Base-by-base conservation (phyloP, 2,797 vertebrate genomes). In the Chrosomus eos region DNA sequence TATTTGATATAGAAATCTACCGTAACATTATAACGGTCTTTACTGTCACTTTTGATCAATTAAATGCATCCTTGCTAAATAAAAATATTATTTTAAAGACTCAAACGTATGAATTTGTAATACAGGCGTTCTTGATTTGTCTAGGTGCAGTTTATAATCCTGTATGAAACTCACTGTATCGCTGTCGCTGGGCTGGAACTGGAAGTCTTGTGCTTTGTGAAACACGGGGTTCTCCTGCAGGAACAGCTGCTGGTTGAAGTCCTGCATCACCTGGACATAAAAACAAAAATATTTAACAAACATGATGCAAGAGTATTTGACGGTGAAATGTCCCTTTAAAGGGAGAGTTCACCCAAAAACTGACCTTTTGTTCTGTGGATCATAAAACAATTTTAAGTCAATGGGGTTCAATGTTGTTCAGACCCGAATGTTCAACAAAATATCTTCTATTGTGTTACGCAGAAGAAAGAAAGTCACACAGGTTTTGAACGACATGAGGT, bases 241-340 rank as follows among this genome's bases (percentile, higher is more conserved):
- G 89, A 99, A 99, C 87, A 98, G 92, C 94, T 99, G 98, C 72
- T 99, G 97, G 90, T 97, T 98, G 94, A 97, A 98, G 90, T 99
- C 98, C 90, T 97, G 95, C 89, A 98, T 96, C 91, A 99, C 97
- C 98, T 99, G 92, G 33, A 90, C 88, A 88, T 11, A 87, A 18
- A 91, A 45, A 92, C 45, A 62, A 13, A 60, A 26, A 31, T 5
- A 16, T 16, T 58, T 8, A 8, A 55, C 51, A 23, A 55, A 76
- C 74, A 58, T 19, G 4, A 60, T 26, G 23, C 33, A 60, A 40
- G 53, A 23, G 19, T 23, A 33, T 13, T 18, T 51, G 10, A 53
- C 18, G 0, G 45, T 19, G 33, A 74, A 23, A 36, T 16, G 3
- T 23, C 31, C 71, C 18, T 51, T 74, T 23, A 74, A 74, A 53